phyloP scores from a whole-genome alignment of 2,888 invertebrate genomes.

The Megastigmus dorsalis region DNA sequence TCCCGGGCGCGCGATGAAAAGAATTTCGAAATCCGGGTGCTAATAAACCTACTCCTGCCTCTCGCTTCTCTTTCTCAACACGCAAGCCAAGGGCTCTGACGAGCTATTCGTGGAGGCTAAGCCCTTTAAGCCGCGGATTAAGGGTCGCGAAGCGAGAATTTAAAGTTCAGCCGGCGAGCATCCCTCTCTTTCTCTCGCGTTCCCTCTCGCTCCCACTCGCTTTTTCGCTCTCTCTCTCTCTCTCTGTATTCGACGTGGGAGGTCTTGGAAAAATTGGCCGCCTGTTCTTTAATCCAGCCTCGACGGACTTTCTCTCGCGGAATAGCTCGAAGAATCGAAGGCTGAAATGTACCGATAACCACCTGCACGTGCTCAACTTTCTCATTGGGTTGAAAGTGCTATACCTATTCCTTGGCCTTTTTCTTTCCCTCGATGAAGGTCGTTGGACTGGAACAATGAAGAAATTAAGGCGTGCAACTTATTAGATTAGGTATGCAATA shows the following conservation, averaged over 20 bases:
- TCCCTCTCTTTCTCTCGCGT: neutral
- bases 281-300: constrained; percentile 28
- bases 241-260: neutral
- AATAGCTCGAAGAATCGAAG: constrained; percentile 26
- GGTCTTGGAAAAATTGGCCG: constrained; percentile 41
- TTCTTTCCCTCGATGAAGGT: neutral
- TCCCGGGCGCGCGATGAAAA: constrained; percentile 72
- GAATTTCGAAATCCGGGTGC: constrained; percentile 73
- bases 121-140: constrained; percentile 71
- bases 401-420: neutral
- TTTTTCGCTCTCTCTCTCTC: neutral
- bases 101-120: constrained; percentile 72
- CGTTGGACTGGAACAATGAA: neutral
- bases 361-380: constrained; percentile 18
- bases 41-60: constrained; percentile 70
- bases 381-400: neutral
- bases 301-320: constrained; percentile 24
- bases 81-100: constrained; percentile 61
- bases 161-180: constrained; percentile 62
- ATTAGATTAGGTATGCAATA: no score
- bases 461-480: neutral
- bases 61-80: constrained; percentile 41
- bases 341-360: constrained; percentile 45
- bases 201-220: neutral
- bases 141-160: constrained; percentile 68